Evolutionary conservation across 1,140 invertebrate genomes (phyloP).

Genomic region (Anadara kagoshimensis): DNA sequence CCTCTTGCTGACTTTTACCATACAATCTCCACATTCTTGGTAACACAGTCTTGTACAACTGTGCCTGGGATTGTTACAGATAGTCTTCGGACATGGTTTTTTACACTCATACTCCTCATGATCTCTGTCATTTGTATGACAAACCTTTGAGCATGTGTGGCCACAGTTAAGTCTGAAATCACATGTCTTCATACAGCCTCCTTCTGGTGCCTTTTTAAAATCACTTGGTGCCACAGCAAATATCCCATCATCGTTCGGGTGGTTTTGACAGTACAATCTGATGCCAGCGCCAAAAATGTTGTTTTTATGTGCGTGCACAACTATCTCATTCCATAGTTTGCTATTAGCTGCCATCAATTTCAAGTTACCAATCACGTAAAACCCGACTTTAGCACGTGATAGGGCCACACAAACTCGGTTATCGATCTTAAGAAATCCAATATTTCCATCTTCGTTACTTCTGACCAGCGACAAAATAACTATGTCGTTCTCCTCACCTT

Average conservation of each 20-base stretch:
- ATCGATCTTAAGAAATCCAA: slow-evolving; percentile 85
- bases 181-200: slow-evolving; percentile 72
- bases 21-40: slow-evolving; percentile 58
- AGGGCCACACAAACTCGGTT: slow-evolving; percentile 90
- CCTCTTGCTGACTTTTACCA: slow-evolving; percentile 34
- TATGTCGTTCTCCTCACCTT: slow-evolving; percentile 89
- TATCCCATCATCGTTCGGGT: slow-evolving; percentile 62
- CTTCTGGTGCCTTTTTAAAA: slow-evolving; percentile 71
- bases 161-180: slow-evolving; percentile 67
- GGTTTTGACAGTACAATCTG: slow-evolving; percentile 73
- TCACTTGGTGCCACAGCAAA: slow-evolving; percentile 57
- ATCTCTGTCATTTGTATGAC: slow-evolving; percentile 64
- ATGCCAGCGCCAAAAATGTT: slow-evolving; percentile 57
- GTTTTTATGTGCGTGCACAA: slow-evolving; percentile 38
- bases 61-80: slow-evolving; percentile 48
- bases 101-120: slow-evolving; percentile 61
- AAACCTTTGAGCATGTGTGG: slow-evolving; percentile 65
- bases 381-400: slow-evolving; percentile 84
- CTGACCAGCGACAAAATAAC: slow-evolving; percentile 88
- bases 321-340: slow-evolving; percentile 72
- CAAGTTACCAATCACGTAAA: slow-evolving; percentile 83
- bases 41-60: slow-evolving; percentile 54
- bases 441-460: slow-evolving; percentile 78
- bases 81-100: slow-evolving; percentile 62
- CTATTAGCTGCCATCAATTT: slow-evolving; percentile 74